Percentiles rank a stretch among this genome's conserved stretches.
phyloP scores from a whole-genome alignment of 2,113 vertebrate genomes.

The Phylloscopus trochilus region DNA sequence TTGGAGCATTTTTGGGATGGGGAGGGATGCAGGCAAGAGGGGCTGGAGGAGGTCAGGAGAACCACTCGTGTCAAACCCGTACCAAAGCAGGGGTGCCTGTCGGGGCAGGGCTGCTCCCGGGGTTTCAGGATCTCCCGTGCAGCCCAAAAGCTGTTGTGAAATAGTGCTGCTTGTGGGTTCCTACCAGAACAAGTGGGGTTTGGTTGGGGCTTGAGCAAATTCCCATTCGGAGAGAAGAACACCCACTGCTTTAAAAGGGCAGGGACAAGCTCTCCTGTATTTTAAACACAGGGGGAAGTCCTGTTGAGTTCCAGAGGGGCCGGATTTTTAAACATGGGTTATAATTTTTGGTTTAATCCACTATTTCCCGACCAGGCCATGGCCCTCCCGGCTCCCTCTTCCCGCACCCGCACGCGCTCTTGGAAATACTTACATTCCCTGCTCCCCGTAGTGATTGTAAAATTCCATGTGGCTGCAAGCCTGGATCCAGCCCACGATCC shows the following conservation, averaged over 20 bases:
- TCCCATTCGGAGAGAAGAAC: neutral
- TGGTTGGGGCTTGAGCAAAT: neutral
- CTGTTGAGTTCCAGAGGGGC: neutral
- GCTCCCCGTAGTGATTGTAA: conserved; percentile 92
- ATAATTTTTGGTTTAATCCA: neutral
- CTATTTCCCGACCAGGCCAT: neutral
- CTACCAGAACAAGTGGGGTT: neutral
- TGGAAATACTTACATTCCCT: conserved; percentile 90
- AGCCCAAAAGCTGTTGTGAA: neutral
- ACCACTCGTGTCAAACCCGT: accelerated
- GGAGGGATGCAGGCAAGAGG: neutral
- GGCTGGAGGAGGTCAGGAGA: neutral
- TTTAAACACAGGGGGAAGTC: neutral
- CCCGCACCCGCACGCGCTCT: neutral
- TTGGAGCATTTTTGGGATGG: neutral
- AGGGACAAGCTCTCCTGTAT: neutral
- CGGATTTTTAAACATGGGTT: neutral
- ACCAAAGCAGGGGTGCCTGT: neutral
- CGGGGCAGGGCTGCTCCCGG: neutral
- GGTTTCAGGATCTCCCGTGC: neutral
- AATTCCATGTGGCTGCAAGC: conserved; percentile 99
- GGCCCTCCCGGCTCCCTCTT: neutral
- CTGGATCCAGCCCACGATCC: conserved; percentile 98
- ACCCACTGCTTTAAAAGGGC: neutral
- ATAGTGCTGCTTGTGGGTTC: neutral